These are phyloP conservation scores for Caradrina clavipalpis DNA, from an alignment of 2,888 invertebrate species.

Conservation along the genomic window DNA sequence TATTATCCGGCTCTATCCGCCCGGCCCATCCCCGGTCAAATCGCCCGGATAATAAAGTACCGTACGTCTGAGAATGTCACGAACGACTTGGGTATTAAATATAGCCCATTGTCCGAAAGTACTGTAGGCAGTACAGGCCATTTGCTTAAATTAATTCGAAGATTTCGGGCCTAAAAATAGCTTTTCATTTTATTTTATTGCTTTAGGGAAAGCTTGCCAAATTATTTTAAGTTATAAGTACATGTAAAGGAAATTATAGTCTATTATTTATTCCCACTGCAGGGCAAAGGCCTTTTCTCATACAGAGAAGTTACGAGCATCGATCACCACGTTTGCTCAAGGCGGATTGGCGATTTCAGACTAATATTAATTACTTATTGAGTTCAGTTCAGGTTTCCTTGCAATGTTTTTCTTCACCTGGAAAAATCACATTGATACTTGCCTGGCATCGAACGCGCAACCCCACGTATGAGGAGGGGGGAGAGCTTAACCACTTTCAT, in stretches of 20 bases:
- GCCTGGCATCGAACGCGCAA: too few species aligned
- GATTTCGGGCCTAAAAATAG: slow-evolving; percentile 8
- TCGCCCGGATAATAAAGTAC: slow-evolving; percentile 17
- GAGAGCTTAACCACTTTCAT: too few species aligned
- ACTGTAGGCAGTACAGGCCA: slow-evolving; percentile 5
- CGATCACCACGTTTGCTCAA: too few species aligned
- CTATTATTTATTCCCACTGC: too few species aligned
- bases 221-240: neutral
- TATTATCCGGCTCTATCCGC: slow-evolving; percentile 15
- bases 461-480: too few species aligned
- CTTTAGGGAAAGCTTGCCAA: neutral
- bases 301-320: too few species aligned
- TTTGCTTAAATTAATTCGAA: slow-evolving; percentile 31
- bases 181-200: slow-evolving; percentile 20
- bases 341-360: too few species aligned
- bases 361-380: too few species aligned
- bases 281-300: too few species aligned
- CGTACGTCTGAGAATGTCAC: slow-evolving; percentile 44
- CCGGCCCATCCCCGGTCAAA: slow-evolving; percentile 8
- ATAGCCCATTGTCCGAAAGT: slow-evolving; percentile 35
- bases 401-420: too few species aligned
- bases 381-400: too few species aligned
- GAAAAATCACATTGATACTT: too few species aligned
- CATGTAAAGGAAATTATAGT: slow-evolving; percentile 2
- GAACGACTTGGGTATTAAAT: slow-evolving; percentile 42